Conservation (phyloP, 2,797 vertebrate species). For the Gobionotothen gibberifrons region DNA sequence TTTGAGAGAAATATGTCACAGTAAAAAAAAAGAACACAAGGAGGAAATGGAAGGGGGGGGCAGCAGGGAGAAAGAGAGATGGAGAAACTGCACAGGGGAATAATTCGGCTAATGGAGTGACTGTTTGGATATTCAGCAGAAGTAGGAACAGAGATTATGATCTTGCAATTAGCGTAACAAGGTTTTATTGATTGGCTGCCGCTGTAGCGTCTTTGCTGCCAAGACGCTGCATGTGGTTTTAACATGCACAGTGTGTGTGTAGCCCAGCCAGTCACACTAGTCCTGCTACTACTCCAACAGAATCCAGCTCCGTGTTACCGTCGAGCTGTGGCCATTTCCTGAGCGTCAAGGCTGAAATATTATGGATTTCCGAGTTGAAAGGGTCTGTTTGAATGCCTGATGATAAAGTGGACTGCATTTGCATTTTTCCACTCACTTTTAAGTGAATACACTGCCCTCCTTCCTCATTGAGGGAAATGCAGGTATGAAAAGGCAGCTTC, state of each 20-base stretch:
- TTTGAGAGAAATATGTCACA: slow-evolving; percentile 80
- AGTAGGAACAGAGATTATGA: slow-evolving; percentile 86
- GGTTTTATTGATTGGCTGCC: slow-evolving; percentile 87
- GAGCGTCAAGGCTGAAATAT: slow-evolving; percentile 72
- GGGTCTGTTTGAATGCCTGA: slow-evolving; percentile 61
- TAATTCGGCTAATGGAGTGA: slow-evolving; percentile 86
- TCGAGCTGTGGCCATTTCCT: slow-evolving; percentile 54
- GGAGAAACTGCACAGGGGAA: slow-evolving; percentile 78
- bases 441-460: slow-evolving; percentile 61
- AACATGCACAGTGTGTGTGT: slow-evolving; percentile 76
- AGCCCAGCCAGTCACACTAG: slow-evolving; percentile 59
- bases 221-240: slow-evolving; percentile 81
- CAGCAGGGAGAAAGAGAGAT: slow-evolving; percentile 42
- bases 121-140: slow-evolving; percentile 87
- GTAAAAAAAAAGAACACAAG: slow-evolving; percentile 33
- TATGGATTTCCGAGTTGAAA: slow-evolving; percentile 71
- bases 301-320: slow-evolving; percentile 51
- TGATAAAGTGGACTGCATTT: slow-evolving; percentile 69
- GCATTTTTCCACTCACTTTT: slow-evolving; percentile 68
- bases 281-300: slow-evolving; percentile 27
- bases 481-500: slow-evolving; percentile 58
- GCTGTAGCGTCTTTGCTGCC: slow-evolving; percentile 80
- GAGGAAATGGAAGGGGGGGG: slow-evolving; percentile 45
- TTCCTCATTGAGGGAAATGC: slow-evolving; percentile 47
- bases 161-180: slow-evolving; percentile 88